Conservation (phyloP, 2,113 vertebrate genomes). For the Oncorhynchus clarkii region DNA sequence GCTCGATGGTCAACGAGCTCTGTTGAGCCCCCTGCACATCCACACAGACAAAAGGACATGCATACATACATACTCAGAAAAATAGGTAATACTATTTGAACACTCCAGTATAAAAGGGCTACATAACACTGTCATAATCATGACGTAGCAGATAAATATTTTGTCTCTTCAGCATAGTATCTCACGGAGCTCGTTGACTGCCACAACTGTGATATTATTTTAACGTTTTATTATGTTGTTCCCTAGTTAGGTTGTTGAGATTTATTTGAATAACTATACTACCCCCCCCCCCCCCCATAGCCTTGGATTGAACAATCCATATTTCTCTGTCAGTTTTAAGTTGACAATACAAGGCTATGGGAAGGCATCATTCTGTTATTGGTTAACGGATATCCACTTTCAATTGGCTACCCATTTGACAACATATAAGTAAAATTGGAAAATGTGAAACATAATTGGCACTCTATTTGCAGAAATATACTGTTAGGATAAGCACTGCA, state of each 20-base stretch:
- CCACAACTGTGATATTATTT: slow-evolving; percentile 27
- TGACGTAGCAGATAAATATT: neutral
- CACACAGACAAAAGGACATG: neutral
- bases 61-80: neutral
- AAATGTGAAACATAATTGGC: neutral
- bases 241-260: slow-evolving; percentile 15
- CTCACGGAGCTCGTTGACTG: slow-evolving; percentile 66
- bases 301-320: slow-evolving; percentile 39
- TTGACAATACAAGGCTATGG: slow-evolving; percentile 51
- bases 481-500: neutral
- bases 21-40: slow-evolving; percentile 6
- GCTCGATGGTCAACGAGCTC: slow-evolving; percentile 68
- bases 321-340: neutral
- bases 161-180: neutral
- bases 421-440: neutral
- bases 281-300: slow-evolving; percentile 31
- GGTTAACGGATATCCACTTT: slow-evolving; percentile 2
- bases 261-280: slow-evolving; percentile 8
- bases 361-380: slow-evolving; percentile 26
- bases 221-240: slow-evolving; percentile 16
- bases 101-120: no score
- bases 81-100: no score
- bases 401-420: neutral
- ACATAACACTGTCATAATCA: neutral
- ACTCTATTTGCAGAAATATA: no score